phyloP scores from a whole-genome alignment of 1,140 invertebrate species.

The Marisa cornuarietis region DNA sequence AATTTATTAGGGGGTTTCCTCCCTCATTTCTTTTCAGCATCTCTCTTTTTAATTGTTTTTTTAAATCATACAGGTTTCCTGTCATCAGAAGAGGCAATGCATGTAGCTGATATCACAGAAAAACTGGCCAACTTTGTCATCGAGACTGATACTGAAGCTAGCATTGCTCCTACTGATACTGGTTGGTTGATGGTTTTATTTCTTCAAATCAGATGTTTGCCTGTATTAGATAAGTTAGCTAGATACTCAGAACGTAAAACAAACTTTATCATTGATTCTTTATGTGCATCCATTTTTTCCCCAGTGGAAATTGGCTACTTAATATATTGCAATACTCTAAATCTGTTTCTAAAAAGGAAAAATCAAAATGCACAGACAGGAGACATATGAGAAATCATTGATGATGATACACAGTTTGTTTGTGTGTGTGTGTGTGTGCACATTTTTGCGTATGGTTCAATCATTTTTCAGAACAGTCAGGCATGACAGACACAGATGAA shows the following conservation, averaged over 20 bases:
- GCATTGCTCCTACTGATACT: constrained; percentile 56
- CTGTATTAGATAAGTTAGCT: too few relatives aligned
- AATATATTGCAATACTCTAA: too few relatives aligned
- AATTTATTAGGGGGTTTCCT: neutral
- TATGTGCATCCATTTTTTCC: too few relatives aligned
- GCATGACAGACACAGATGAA: constrained; percentile 37
- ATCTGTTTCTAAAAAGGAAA: neutral
- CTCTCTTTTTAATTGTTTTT: neutral
- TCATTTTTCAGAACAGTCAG: constrained; percentile 22
- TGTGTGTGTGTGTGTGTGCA: neutral
- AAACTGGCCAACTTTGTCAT: constrained; percentile 66
- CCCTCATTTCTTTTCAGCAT: neutral
- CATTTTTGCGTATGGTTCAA: neutral
- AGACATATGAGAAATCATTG: neutral
- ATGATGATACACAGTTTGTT: neutral
- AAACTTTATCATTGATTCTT: too few relatives aligned
- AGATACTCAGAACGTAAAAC: too few relatives aligned
- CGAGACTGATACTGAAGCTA: constrained; percentile 65
- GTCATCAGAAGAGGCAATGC: constrained; percentile 52
- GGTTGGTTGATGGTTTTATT: constrained; percentile 36
- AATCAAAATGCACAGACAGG: neutral
- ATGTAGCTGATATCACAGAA: constrained; percentile 63
- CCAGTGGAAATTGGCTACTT: too few relatives aligned
- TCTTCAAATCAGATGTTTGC: neutral
- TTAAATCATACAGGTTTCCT: constrained; percentile 53